These are phyloP conservation scores for Chaetura pelagica DNA, from an alignment of 2,113 vertebrate genomes.

Conservation along the genomic window DNA sequence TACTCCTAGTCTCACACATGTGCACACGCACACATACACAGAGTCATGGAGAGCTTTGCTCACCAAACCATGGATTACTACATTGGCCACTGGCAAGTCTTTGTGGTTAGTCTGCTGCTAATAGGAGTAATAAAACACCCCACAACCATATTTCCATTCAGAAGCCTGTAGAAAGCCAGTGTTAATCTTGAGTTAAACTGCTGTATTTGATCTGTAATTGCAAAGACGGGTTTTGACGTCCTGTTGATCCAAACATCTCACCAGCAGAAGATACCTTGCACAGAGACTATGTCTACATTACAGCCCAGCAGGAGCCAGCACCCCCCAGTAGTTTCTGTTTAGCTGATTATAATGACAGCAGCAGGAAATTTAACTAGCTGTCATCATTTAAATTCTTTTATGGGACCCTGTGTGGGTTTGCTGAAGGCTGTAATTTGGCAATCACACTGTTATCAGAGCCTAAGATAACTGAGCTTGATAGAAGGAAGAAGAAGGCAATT, in stretches of 20 bases:
- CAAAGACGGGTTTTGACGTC: neutral
- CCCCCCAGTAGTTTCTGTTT: neutral
- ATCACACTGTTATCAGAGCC: neutral
- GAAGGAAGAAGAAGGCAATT: neutral
- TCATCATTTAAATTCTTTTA: neutral
- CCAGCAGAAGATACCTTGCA: neutral
- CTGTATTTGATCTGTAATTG: neutral
- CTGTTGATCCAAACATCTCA: neutral
- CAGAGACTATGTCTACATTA: neutral
- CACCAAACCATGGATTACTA: neutral
- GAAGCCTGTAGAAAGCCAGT: neutral
- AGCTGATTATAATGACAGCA: neutral
- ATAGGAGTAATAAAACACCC: neutral
- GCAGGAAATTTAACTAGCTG: neutral
- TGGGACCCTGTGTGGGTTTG: neutral
- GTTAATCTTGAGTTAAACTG: neutral
- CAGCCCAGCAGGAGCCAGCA: neutral
- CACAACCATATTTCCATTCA: neutral
- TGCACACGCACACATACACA: neutral
- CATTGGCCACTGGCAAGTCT: neutral
- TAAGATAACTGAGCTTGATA: neutral
- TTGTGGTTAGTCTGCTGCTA: neutral
- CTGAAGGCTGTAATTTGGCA: neutral
- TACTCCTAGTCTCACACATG: neutral
- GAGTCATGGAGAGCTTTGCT: neutral